Conservation (phyloP, 2,797 vertebrate genomes). For the Artibeus jamaicensis region DNA sequence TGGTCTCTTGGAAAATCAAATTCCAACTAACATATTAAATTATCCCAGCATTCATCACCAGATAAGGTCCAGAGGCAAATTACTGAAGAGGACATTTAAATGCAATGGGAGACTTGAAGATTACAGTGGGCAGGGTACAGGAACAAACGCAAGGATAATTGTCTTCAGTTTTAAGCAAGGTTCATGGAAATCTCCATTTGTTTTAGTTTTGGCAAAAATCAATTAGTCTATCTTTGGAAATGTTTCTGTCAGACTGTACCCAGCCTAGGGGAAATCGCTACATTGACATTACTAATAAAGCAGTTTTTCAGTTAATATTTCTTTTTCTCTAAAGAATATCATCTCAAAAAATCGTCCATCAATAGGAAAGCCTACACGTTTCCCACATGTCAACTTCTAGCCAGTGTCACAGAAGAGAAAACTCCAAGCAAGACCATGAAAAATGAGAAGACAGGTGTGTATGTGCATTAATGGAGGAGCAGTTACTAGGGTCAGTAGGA, state of each 20-base stretch:
- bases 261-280: slow-evolving; percentile 65
- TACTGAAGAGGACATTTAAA: slow-evolving; percentile 1
- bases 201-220: slow-evolving; percentile 69
- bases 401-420: neutral
- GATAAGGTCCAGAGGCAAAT: neutral
- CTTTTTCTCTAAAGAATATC: slow-evolving; percentile 44
- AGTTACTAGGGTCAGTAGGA: neutral
- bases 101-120: neutral
- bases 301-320: neutral
- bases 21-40: slow-evolving; percentile 53
- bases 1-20: slow-evolving; percentile 56
- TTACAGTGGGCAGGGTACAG: slow-evolving; percentile 48
- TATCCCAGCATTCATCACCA: slow-evolving; percentile 49
- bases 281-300: slow-evolving; percentile 40
- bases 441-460: neutral
- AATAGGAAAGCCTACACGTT: neutral
- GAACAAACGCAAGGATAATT: slow-evolving; percentile 70
- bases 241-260: slow-evolving; percentile 39
- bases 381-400: neutral
- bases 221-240: slow-evolving; percentile 74
- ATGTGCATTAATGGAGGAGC: neutral
- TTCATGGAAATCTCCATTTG: slow-evolving; percentile 52
- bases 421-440: neutral
- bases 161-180: slow-evolving; percentile 66
- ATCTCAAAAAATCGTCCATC: slow-evolving; percentile 7